phyloP scores from a whole-genome alignment of 1,140 invertebrate species.

The Macrobrachium rosenbergii region DNA sequence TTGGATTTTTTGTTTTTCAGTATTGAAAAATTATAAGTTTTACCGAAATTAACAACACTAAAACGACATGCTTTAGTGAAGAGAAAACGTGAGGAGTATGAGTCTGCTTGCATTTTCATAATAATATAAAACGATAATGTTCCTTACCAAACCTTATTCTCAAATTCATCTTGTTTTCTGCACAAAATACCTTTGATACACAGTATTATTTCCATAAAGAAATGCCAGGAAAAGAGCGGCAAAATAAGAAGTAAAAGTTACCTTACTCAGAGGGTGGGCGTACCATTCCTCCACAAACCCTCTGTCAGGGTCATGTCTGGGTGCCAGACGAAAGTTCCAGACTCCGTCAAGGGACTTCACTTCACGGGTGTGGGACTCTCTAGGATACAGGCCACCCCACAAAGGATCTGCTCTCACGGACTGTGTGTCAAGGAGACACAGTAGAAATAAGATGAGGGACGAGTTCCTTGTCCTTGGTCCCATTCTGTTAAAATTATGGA shows the following conservation, averaged over 20 bases:
- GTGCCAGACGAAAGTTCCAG: conserved; percentile 87
- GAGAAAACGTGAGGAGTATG: too few species aligned
- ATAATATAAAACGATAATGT: too few species aligned
- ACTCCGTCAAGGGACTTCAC: conserved; percentile 84
- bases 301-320: conserved; percentile 76
- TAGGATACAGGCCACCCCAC: conserved; percentile 78
- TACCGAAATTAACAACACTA: too few species aligned
- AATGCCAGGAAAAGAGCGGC: background rate
- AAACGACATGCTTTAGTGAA: too few species aligned
- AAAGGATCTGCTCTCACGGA: background rate
- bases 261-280: conserved; percentile 74
- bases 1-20: too few species aligned
- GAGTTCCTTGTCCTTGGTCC: background rate
- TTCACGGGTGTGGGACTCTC: conserved; percentile 85
- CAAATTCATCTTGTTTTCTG: too few species aligned
- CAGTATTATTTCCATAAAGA: background rate
- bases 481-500: too few species aligned
- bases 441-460: background rate
- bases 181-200: background rate
- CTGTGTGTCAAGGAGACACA: background rate
- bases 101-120: too few species aligned
- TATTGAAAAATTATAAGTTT: too few species aligned
- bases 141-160: too few species aligned
- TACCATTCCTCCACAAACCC: conserved; percentile 87
- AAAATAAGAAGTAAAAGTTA: background rate